A percentile compares a stretch with the other conserved stretches of the same genome.
Conservation (phyloP, 2,888 invertebrate genomes). For the Clepsis dumicolana region DNA sequence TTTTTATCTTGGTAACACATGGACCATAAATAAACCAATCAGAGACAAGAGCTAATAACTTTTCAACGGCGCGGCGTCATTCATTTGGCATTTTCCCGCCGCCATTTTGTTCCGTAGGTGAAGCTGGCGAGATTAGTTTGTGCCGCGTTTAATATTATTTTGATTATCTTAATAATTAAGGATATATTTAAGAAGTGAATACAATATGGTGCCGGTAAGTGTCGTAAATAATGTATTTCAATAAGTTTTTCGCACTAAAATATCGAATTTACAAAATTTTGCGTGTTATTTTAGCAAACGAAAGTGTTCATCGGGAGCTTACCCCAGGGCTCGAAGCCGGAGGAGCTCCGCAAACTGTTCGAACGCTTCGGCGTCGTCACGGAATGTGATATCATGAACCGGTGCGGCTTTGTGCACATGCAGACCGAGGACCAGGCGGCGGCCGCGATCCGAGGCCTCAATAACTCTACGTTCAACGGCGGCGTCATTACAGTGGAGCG, state of each 20-base stretch:
- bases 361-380: constrained; percentile 95
- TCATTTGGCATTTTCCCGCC: constrained; percentile 46
- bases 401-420: constrained; percentile 98
- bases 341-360: constrained; percentile 93
- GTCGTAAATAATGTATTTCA: constrained; percentile 41
- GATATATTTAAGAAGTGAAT: constrained; percentile 42
- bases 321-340: constrained; percentile 93
- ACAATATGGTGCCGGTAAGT: constrained; percentile 81
- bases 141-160: constrained; percentile 36
- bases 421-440: constrained; percentile 93
- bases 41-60: constrained; percentile 26
- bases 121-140: constrained; percentile 39
- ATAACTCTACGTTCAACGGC: constrained; percentile 94
- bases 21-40: constrained; percentile 20
- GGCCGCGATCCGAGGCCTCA: constrained; percentile 92
- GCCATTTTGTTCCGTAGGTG: constrained; percentile 53
- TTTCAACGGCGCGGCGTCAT: constrained; percentile 41
- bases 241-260: neutral
- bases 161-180: constrained; percentile 45
- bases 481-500: constrained; percentile 94
- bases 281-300: constrained; percentile 85
- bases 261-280: constrained; percentile 1
- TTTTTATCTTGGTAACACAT: constrained; percentile 15
- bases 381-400: constrained; percentile 97
- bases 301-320: constrained; percentile 98